A percentile compares a stretch with the other conserved stretches of the same genome.
phyloP scores from a whole-genome alignment of 2,888 invertebrate genomes.

The Drosophila kuntzei region DNA sequence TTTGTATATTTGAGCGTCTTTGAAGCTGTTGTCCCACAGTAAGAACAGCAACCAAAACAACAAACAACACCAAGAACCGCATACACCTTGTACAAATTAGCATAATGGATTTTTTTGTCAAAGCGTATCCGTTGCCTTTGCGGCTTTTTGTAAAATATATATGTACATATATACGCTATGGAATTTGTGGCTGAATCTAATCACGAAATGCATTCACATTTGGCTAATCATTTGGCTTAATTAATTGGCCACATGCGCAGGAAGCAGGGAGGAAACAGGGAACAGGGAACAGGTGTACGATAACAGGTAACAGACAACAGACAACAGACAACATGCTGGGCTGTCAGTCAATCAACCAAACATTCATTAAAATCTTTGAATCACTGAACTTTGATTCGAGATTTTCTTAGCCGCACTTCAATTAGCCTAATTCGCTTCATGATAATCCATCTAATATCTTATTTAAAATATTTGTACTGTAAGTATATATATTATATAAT shows the following conservation, averaged over 20 bases:
- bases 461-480: background rate
- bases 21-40: constrained; percentile 55
- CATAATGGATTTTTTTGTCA: constrained; percentile 81
- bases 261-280: background rate
- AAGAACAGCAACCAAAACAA: constrained; percentile 22
- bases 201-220: constrained; percentile 78
- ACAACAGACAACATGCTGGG: constrained; percentile 4
- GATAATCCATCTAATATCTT: constrained; percentile 12
- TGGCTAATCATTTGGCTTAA: constrained; percentile 75
- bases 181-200: constrained; percentile 70
- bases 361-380: constrained; percentile 50
- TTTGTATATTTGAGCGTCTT: constrained; percentile 59
- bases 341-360: constrained; percentile 31
- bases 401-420: constrained; percentile 53
- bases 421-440: constrained; percentile 46
- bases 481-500: too few relatives aligned
- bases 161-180: constrained; percentile 20
- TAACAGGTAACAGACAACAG: too few relatives aligned
- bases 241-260: constrained; percentile 56
- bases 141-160: constrained; percentile 18
- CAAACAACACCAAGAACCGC: constrained; percentile 30
- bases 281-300: too few relatives aligned
- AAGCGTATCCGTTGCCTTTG: constrained; percentile 34
- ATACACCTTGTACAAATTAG: constrained; percentile 72
- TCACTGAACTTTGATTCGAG: constrained; percentile 57